Evolutionary conservation across 2,888 invertebrate genomes (phyloP).

Genomic region (Alviniconcha strummeri): DNA sequence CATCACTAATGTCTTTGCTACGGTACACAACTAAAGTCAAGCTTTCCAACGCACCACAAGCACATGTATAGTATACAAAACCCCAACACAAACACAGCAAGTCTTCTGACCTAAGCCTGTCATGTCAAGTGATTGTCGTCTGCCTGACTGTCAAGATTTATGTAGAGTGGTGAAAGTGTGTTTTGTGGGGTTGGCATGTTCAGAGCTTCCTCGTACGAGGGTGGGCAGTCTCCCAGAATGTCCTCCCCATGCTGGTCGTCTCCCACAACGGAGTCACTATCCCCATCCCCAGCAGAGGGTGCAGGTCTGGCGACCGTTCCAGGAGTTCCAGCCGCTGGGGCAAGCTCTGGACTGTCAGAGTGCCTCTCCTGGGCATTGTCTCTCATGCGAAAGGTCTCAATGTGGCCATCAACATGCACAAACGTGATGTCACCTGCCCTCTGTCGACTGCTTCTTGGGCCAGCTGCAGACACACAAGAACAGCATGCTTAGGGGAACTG

Average conservation of each 20-base stretch:
- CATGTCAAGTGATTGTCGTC: conserved; percentile 13
- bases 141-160: conserved; percentile 7
- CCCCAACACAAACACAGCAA: no score
- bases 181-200: conserved; percentile 35
- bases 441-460: neutral
- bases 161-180: conserved; percentile 4
- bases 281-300: no score
- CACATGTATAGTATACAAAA: no score
- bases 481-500: no score
- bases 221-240: conserved; percentile 33
- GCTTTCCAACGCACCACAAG: no score
- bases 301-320: neutral
- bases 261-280: conserved; percentile 2
- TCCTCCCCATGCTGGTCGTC: neutral
- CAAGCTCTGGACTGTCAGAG: neutral
- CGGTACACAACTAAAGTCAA: no score
- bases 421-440: conserved; percentile 35
- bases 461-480: neutral
- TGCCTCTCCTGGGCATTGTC: conserved; percentile 6
- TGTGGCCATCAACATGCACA: conserved; percentile 39
- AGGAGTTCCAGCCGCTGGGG: neutral
- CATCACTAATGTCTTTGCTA: no score
- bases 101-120: neutral
- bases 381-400: conserved; percentile 37
- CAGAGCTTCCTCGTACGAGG: conserved; percentile 42